These are phyloP conservation scores for Agrotis ipsilon DNA, from an alignment of 2,888 invertebrate genomes.

Conservation along the genomic window DNA sequence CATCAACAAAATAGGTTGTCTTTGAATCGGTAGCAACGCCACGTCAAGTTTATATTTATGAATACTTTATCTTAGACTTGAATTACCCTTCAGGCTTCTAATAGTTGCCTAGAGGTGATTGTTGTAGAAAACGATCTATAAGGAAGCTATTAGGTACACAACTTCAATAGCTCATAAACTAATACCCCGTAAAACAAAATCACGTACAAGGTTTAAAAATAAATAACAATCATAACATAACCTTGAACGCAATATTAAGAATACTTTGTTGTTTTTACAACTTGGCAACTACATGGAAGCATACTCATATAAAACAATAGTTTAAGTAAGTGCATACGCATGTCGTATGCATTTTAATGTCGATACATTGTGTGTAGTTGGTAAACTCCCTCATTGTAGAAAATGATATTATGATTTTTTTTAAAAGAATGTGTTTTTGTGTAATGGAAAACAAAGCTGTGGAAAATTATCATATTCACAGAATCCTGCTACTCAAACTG, in stretches of 20 bases:
- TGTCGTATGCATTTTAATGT: background rate
- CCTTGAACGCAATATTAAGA: conserved; percentile 18
- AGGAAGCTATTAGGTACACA: conserved; percentile 25
- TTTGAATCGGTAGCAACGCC: background rate
- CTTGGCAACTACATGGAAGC: conserved; percentile 4
- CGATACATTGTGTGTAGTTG: background rate
- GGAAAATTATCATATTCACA: no score
- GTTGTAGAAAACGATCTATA: background rate
- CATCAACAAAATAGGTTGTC: background rate
- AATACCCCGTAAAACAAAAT: conserved; percentile 9
- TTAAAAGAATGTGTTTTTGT: no score
- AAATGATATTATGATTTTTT: no score
- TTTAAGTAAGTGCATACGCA: background rate
- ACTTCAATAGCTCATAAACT: background rate
- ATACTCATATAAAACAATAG: background rate
- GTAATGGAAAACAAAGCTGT: no score
- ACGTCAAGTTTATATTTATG: background rate
- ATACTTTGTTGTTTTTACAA: conserved; percentile 26
- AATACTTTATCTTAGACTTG: background rate
- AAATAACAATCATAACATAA: conserved; percentile 13
- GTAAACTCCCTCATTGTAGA: no score
- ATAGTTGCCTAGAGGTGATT: background rate
- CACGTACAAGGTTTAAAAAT: conserved; percentile 24
- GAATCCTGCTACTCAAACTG: no score
- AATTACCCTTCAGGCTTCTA: background rate